A percentile compares a stretch with the other conserved stretches of the same genome.
These are phyloP conservation scores for Erynnis tages DNA, from an alignment of 2,888 invertebrate species.

Conservation along the genomic window DNA sequence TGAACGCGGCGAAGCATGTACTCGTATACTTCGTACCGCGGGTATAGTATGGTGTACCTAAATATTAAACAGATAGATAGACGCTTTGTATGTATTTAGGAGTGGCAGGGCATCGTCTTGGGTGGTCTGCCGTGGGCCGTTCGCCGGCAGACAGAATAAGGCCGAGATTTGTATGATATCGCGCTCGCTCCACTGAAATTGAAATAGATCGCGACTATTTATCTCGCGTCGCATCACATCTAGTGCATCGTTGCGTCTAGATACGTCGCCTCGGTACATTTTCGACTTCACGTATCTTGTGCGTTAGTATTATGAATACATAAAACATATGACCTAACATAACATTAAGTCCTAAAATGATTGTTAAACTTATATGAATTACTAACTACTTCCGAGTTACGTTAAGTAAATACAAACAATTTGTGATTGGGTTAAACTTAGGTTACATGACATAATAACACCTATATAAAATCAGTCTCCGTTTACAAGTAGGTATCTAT, in stretches of 20 bases:
- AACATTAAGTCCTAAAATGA: no score
- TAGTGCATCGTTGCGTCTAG: conserved; percentile 68
- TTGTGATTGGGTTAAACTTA: no score
- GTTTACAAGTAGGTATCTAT: no score
- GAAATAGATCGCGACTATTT: conserved; percentile 73
- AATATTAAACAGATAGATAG: conserved; percentile 68
- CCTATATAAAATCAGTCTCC: no score
- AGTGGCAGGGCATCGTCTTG: conserved; percentile 64
- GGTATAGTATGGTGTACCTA: conserved; percentile 46
- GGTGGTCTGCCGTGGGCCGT: conserved; percentile 66
- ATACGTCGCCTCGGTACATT: conserved; percentile 60
- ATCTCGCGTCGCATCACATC: conserved; percentile 71
- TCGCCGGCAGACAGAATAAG: conserved; percentile 61
- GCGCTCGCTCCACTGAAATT: conserved; percentile 67
- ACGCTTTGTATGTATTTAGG: conserved; percentile 63
- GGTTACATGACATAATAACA: no score
- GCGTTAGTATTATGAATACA: conserved; percentile 36
- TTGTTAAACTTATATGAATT: no score
- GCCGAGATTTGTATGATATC: conserved; percentile 74
- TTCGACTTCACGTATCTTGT: conserved; percentile 44
- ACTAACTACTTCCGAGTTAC: not conserved
- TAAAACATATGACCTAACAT: conserved; percentile 29
- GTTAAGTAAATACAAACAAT: no score
- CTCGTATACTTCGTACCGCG: conserved; percentile 40
- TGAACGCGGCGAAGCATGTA: conserved; percentile 31